These are phyloP conservation scores for Oncorhynchus keta DNA, from an alignment of 2,113 vertebrate species.

Conservation along the genomic window DNA sequence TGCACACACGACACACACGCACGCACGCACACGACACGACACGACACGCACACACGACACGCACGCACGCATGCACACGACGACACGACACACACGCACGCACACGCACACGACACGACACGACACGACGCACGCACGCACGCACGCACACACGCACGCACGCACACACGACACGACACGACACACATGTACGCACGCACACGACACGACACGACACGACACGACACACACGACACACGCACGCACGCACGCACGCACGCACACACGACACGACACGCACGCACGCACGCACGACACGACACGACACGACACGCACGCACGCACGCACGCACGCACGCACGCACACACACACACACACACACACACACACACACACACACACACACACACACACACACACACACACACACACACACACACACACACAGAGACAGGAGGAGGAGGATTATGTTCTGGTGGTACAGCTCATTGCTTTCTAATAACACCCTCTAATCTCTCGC, in stretches of 20 bases:
- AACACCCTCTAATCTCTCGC: conserved; percentile 72
- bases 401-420: conserved; percentile 3
- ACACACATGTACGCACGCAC: too few species aligned
- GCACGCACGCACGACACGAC: neutral
- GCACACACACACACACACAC: too few species aligned
- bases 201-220: too few species aligned
- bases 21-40: too few species aligned
- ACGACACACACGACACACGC: too few species aligned
- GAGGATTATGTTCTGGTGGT: conserved; percentile 63
- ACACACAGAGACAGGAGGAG: conserved; percentile 8
- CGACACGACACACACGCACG: too few species aligned
- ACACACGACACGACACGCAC: neutral
- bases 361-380: neutral
- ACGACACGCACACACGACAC: too few species aligned
- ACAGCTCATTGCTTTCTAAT: conserved; percentile 74
- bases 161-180: neutral
- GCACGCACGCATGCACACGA: neutral
- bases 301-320: too few species aligned
- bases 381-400: neutral
- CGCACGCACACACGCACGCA: neutral
- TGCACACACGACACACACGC: neutral
- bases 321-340: too few species aligned
- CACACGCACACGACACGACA: neutral
- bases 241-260: too few species aligned
- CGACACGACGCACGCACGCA: neutral